phyloP scores from a whole-genome alignment of 1,140 invertebrate genomes.

The Colletes gigas region DNA sequence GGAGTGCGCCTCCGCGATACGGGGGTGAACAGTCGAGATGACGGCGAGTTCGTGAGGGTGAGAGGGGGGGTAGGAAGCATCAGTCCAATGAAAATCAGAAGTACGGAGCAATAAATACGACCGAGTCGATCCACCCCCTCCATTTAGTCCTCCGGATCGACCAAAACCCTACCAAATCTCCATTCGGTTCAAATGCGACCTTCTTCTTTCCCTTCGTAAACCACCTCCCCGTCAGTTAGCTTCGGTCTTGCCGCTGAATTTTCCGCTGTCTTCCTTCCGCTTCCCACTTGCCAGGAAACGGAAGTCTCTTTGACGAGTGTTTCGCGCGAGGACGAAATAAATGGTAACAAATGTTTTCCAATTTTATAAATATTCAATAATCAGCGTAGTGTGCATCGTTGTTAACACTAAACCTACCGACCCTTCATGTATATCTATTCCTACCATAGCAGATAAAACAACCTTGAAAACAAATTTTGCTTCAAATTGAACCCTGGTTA shows the following conservation, averaged over 20 bases:
- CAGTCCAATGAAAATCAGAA: slow-evolving; percentile 73
- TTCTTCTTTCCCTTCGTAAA: slow-evolving; percentile 55
- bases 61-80: slow-evolving; percentile 51
- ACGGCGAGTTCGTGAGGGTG: slow-evolving; percentile 41
- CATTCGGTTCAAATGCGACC: slow-evolving; percentile 65
- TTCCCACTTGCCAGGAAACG: slow-evolving; percentile 8
- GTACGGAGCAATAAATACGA: slow-evolving; percentile 78
- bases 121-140: slow-evolving; percentile 72
- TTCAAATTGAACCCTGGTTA: too few relatives aligned
- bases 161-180: slow-evolving; percentile 65
- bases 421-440: too few relatives aligned
- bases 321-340: neutral
- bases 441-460: too few relatives aligned
- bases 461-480: too few relatives aligned
- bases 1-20: slow-evolving; percentile 79
- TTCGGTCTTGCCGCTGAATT: slow-evolving; percentile 46
- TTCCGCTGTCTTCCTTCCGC: slow-evolving; percentile 35
- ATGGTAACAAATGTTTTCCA: neutral
- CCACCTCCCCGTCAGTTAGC: slow-evolving; percentile 33
- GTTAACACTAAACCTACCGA: too few relatives aligned
- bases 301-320: neutral
- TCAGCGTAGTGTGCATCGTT: too few relatives aligned
- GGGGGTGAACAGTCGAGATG: slow-evolving; percentile 64
- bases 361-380: neutral
- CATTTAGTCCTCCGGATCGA: slow-evolving; percentile 9